These are phyloP conservation scores for Cepaea hortensis DNA, from an alignment of 2,888 invertebrate species.

Conservation along the genomic window DNA sequence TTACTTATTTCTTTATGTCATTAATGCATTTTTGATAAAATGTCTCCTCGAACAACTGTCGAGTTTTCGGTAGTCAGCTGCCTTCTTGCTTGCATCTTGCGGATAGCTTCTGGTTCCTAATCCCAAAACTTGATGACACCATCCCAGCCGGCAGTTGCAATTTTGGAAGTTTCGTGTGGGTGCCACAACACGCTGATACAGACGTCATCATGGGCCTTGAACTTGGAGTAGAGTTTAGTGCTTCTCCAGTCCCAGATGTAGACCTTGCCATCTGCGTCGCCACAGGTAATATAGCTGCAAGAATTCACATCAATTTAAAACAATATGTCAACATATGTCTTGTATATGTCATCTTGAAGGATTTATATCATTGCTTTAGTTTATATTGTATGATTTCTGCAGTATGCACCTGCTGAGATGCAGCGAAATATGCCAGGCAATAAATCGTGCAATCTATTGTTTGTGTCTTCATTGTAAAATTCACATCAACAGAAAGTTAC, in stretches of 20 bases:
- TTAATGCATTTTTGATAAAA: no score
- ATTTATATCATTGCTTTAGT: no score
- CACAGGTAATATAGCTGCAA: slow-evolving; percentile 92
- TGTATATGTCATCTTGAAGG: no score
- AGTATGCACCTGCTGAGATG: no score
- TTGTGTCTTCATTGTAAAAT: no score
- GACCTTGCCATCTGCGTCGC: slow-evolving; percentile 98
- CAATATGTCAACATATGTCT: background rate
- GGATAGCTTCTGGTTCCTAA: slow-evolving; percentile 76
- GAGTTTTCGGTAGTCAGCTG: background rate
- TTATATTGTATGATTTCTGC: no score
- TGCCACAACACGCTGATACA: slow-evolving; percentile 97
- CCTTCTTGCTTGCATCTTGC: background rate
- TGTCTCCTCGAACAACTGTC: no score
- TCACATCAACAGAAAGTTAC: no score
- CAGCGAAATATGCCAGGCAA: no score
- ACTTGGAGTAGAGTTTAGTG: slow-evolving; percentile 96
- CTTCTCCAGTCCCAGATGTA: slow-evolving; percentile 99
- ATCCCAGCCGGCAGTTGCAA: slow-evolving; percentile 99
- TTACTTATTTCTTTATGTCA: no score
- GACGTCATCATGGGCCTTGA: slow-evolving; percentile 99
- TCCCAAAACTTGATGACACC: slow-evolving; percentile 99
- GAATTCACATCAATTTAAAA: background rate
- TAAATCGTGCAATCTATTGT: no score
- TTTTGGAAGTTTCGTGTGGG: slow-evolving; percentile 97